Evolutionary conservation across 2,113 vertebrate genomes (phyloP), one percentile per base, ranked within the genome.

Genomic region (Donacobius atricapilla): DNA sequence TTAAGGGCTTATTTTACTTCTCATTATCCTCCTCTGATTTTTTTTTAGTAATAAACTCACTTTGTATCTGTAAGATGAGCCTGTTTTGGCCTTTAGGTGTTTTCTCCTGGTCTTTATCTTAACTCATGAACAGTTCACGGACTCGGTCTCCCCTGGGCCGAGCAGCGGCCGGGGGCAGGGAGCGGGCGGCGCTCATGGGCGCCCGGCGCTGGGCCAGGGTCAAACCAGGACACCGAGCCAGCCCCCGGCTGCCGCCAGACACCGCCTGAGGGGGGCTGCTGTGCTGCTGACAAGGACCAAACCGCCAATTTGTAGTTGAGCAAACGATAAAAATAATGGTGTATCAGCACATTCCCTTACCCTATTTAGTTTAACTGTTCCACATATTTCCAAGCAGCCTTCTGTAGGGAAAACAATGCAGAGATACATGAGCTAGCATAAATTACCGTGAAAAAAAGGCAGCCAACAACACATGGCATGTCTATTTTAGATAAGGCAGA

Each of bases 101-200:
- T 75, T 75, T 65, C 15, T 57, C 20, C 24, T 4, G 0, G 5
- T 48, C 25, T 10, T 75, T n/a, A 45, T 37, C 22, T 54, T 23
- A 65, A 24, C 15, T n/a, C 15, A 30, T 35, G 20, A 40, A 15
- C n/a, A n/a, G n/a, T n/a, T n/a, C n/a, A n/a, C n/a, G n/a, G n/a
- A n/a, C n/a, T n/a, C n/a, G n/a, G n/a, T n/a, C n/a, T n/a, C n/a
- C n/a, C n/a, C n/a, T n/a, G n/a, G n/a, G 39, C 28, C 9, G 2
- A 45, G 21, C 33, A 44, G 33, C 25, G 47, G 47, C n/a, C n/a
- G n/a, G 24, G 8, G 56, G 42, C n/a, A 23, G 19, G 19, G 35
- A 65, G 30, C 8, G 50, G 40, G 4, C 0, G 0, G 30, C 30
- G 48, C 48, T 42, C 5, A 3, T 48, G 51, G 30, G 16, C 66